These are phyloP conservation scores for Drosophila asahinai DNA, from an alignment of 1,140 invertebrate species.

Conservation along the genomic window DNA sequence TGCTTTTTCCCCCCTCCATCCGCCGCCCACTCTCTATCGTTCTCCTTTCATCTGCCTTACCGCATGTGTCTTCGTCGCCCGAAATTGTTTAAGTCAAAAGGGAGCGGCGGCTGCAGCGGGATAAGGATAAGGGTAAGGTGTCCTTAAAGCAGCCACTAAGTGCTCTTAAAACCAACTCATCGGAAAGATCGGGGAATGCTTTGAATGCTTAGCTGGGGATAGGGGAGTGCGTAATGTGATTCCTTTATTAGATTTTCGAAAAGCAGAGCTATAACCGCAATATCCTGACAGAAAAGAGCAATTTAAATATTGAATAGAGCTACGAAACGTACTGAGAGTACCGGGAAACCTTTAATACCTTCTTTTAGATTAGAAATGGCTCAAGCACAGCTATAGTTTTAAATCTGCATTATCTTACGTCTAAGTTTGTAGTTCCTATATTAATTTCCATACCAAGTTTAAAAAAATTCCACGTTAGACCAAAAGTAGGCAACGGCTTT, in stretches of 20 bases:
- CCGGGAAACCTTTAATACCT: too few species aligned
- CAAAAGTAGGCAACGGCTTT: background rate
- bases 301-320: background rate
- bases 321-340: background rate
- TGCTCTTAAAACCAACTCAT: conserved; percentile 38
- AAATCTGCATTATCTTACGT: background rate
- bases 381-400: background rate
- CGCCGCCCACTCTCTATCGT: background rate
- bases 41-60: conserved; percentile 11
- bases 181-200: conserved; percentile 32
- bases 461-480: background rate
- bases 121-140: conserved; percentile 18
- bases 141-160: conserved; percentile 49
- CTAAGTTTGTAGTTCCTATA: background rate
- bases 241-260: conserved; percentile 4
- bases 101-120: background rate
- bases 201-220: background rate
- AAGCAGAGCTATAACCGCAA: background rate
- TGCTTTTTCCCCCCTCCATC: conserved; percentile 19
- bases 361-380: background rate
- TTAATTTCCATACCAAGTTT: background rate
- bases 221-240: conserved; percentile 8
- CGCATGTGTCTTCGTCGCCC: conserved; percentile 3
- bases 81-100: conserved; percentile 36
- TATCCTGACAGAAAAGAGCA: background rate